Conservation (phyloP, 1,140 invertebrate genomes). For the Zaprionus africanus region DNA sequence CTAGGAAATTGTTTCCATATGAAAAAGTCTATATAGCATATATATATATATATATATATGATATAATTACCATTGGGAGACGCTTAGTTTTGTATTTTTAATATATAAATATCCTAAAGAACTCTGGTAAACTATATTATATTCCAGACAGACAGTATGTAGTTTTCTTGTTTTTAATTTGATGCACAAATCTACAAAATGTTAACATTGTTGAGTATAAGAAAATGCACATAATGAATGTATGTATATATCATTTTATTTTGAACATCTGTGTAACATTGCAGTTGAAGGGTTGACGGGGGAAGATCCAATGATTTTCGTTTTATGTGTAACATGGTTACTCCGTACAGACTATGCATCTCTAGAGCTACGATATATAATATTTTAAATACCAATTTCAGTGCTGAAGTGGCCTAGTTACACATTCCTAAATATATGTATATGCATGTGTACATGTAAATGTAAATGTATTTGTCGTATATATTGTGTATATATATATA, state of each 20-base stretch:
- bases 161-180: too few relatives aligned
- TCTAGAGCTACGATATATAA: constrained; percentile 57
- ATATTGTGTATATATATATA: constrained; percentile 22
- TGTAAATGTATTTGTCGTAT: constrained; percentile 15
- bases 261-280: constrained; percentile 47
- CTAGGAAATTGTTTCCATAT: too few relatives aligned
- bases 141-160: too few relatives aligned
- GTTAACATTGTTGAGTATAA: background rate
- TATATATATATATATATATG: too few relatives aligned
- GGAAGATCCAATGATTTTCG: constrained; percentile 70
- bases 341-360: constrained; percentile 65
- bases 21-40: too few relatives aligned
- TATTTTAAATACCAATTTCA: constrained; percentile 63
- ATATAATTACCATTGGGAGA: too few relatives aligned
- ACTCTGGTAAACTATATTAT: too few relatives aligned
- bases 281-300: background rate
- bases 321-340: constrained; percentile 53
- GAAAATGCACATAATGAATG: constrained; percentile 8
- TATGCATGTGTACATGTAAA: constrained; percentile 34
- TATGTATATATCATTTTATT: constrained; percentile 32
- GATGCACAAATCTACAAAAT: too few relatives aligned
- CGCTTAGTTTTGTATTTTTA: too few relatives aligned
- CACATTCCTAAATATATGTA: constrained; percentile 17
- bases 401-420: constrained; percentile 42
- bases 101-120: too few relatives aligned